These are phyloP conservation scores for Prionace glauca DNA, from an alignment of 2,797 vertebrate species.

Conservation along the genomic window DNA sequence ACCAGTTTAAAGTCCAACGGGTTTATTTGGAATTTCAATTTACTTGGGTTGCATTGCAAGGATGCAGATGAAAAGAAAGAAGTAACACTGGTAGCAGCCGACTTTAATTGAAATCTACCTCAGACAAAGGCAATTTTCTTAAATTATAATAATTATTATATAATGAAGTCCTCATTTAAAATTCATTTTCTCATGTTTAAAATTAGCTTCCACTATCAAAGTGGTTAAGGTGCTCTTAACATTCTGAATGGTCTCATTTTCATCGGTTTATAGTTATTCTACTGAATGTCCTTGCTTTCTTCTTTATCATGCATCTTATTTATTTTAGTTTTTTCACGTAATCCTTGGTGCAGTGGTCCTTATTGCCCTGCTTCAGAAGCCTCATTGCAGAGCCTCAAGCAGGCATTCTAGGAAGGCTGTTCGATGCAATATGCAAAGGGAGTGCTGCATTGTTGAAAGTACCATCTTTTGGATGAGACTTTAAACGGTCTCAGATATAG, in stretches of 20 bases:
- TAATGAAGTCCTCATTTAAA: background rate
- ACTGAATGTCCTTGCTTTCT: background rate
- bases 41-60: background rate
- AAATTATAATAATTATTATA: constrained; percentile 8
- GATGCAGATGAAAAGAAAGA: background rate
- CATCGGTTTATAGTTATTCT: background rate
- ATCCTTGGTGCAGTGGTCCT: background rate
- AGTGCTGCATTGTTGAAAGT: background rate
- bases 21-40: background rate
- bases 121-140: background rate
- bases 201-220: constrained; percentile 1
- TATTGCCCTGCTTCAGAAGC: background rate
- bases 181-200: constrained; percentile 14
- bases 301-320: background rate
- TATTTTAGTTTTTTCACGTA: background rate
- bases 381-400: background rate
- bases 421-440: background rate
- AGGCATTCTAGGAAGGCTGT: background rate
- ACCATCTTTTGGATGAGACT: background rate
- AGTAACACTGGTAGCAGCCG: background rate
- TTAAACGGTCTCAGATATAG: background rate
- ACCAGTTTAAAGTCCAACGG: too few relatives aligned
- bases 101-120: background rate
- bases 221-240: background rate
- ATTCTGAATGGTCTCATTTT: background rate